phyloP scores from a whole-genome alignment of 2,797 vertebrate genomes.

The Aselliscus stoliczkanus region DNA sequence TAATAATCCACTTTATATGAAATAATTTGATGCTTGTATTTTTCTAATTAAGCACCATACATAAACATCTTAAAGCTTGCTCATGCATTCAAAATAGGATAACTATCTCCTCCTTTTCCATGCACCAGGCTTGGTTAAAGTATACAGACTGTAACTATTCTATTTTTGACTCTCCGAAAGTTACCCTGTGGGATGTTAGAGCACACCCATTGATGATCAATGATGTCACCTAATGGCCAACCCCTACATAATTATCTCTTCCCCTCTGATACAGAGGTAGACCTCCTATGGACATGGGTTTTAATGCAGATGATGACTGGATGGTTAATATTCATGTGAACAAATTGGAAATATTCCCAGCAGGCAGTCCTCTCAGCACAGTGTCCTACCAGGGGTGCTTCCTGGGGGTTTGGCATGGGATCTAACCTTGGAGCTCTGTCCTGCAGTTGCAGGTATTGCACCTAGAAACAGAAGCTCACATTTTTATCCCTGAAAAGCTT shows the following conservation, averaged over 20 bases:
- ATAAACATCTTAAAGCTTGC: slow-evolving; percentile 12
- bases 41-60: slow-evolving; percentile 23
- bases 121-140: not conserved
- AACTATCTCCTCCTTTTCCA: not conserved
- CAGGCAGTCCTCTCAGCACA: slow-evolving; percentile 68
- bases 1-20: slow-evolving; percentile 14
- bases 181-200: not conserved
- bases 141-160: not conserved
- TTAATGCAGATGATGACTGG: slow-evolving; percentile 54
- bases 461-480: not conserved
- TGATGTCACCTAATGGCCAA: slow-evolving; percentile 5
- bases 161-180: not conserved
- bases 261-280: slow-evolving; percentile 27
- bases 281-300: slow-evolving; percentile 54
- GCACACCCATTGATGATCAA: slow-evolving; percentile 26
- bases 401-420: slow-evolving; percentile 26
- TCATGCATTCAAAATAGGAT: slow-evolving; percentile 46
- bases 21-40: slow-evolving; percentile 38
- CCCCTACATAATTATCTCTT: slow-evolving; percentile 28
- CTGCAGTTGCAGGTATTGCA: not conserved
- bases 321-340: slow-evolving; percentile 70
- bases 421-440: not conserved
- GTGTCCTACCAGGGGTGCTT: slow-evolving; percentile 69
- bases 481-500: slow-evolving; percentile 47
- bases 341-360: slow-evolving; percentile 66